Percentiles rank a stretch among this genome's conserved stretches.
Evolutionary conservation across 2,797 vertebrate genomes (phyloP).

Genomic region (Pelochelys cantorii): DNA sequence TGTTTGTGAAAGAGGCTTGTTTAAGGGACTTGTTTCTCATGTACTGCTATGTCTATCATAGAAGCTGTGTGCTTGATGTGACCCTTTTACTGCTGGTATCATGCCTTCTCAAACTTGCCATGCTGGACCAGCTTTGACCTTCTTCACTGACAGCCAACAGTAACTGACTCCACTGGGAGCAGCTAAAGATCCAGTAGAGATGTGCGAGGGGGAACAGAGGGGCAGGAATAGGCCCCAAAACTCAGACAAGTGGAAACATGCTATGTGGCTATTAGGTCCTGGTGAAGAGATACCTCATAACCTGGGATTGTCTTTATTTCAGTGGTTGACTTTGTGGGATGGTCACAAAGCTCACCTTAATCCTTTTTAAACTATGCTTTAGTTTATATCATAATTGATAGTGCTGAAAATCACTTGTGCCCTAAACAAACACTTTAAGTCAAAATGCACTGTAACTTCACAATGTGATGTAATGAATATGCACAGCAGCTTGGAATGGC

Average conservation of each 20-base stretch:
- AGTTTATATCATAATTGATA: conserved; percentile 11
- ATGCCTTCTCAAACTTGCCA: no score
- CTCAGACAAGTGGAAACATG: neutral
- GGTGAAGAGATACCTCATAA: neutral
- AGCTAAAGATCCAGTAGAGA: no score
- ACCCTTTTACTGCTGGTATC: no score
- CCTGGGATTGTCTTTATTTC: neutral
- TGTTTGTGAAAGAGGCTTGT: no score
- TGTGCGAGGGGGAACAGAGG: no score
- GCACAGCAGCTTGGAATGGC: neutral
- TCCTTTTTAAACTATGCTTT: neutral
- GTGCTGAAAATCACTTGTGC: conserved; percentile 2
- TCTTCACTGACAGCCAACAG: no score
- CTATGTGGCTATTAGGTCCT: neutral
- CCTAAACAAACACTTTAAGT: conserved; percentile 1
- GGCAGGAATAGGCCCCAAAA: no score
- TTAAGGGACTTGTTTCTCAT: no score
- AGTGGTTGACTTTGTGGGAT: neutral
- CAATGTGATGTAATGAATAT: neutral
- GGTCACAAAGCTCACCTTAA: conserved; percentile 2
- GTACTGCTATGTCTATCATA: no score
- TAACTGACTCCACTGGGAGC: no score
- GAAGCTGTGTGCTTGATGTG: no score
- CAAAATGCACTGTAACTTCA: neutral
- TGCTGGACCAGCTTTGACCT: no score